Conservation (phyloP, 2,113 vertebrate genomes). For the Hypocryptadius cinnamomeus region DNA sequence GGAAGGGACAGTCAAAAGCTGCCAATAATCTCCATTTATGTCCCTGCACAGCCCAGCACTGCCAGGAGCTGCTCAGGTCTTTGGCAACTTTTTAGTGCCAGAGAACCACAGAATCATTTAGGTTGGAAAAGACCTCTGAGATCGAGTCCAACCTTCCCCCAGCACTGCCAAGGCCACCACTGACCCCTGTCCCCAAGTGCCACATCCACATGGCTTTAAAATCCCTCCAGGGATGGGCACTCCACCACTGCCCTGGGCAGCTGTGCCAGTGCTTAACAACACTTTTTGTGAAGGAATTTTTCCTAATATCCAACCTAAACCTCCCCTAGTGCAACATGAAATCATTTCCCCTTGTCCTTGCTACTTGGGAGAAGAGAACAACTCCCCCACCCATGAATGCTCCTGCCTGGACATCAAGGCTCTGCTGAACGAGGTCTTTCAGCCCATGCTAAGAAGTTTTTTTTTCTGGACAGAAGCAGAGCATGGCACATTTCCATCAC, state of each 20-base stretch:
- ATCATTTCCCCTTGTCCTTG: neutral
- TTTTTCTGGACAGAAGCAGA: neutral
- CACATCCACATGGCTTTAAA: neutral
- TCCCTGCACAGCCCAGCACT: neutral
- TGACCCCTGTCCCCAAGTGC: neutral
- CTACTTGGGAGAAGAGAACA: neutral
- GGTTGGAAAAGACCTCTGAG: neutral
- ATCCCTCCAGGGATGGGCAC: neutral
- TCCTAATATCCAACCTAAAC: neutral
- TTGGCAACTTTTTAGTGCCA: neutral
- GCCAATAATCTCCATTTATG: neutral
- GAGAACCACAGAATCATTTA: neutral
- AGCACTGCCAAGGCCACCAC: neutral
- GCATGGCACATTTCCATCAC: accelerated
- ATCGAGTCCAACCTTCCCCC: neutral
- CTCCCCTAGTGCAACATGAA: neutral
- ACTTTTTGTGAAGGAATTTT: neutral
- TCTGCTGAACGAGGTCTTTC: neutral
- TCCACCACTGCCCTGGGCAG: neutral
- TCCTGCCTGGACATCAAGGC: neutral
- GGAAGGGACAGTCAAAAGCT: neutral
- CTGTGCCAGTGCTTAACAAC: neutral
- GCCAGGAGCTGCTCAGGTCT: neutral
- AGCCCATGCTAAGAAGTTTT: neutral
- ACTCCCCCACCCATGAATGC: neutral